phyloP scores from a whole-genome alignment of 1,140 invertebrate genomes.

The Coelopa frigida region DNA sequence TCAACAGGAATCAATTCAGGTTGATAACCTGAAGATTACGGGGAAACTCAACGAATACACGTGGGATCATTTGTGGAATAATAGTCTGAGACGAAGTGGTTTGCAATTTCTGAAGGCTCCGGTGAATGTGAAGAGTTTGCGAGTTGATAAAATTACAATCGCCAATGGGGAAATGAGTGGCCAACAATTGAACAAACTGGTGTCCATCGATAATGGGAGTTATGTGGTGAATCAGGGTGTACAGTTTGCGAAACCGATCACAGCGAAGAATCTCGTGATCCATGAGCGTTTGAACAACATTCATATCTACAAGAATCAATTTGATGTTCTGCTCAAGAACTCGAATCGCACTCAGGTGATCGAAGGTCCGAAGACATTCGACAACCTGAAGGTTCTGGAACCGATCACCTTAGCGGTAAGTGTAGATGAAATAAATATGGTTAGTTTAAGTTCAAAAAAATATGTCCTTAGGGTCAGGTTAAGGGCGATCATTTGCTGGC shows the following conservation, averaged over 20 bases:
- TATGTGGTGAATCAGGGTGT: slow-evolving; percentile 43
- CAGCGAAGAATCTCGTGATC: slow-evolving; percentile 39
- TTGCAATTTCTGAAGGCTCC: slow-evolving; percentile 29
- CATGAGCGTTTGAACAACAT: slow-evolving; percentile 43
- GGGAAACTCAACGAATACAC: slow-evolving; percentile 26
- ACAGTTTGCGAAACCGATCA: slow-evolving; percentile 37
- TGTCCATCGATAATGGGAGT: slow-evolving; percentile 18
- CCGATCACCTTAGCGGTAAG: slow-evolving; percentile 40
- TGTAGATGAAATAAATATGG: not conserved
- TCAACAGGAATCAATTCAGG: not conserved
- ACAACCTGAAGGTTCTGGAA: slow-evolving; percentile 39
- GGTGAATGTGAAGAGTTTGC: slow-evolving; percentile 19
- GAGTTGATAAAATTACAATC: slow-evolving; percentile 20
- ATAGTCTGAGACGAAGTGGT: slow-evolving; percentile 27
- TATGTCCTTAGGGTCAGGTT: slow-evolving; percentile 32
- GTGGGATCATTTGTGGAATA: slow-evolving; percentile 23
- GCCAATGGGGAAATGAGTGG: slow-evolving; percentile 28
- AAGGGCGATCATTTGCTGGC: slow-evolving; percentile 34
- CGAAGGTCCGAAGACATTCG: slow-evolving; percentile 39
- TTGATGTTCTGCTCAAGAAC: slow-evolving; percentile 44
- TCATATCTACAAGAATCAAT: slow-evolving; percentile 34
- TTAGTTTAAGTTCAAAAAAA: not conserved
- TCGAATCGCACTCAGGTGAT: slow-evolving; percentile 40
- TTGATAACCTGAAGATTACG: slow-evolving; percentile 23
- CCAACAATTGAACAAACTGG: slow-evolving; percentile 20